A percentile compares a stretch with the other conserved stretches of the same genome.
phyloP scores from a whole-genome alignment of 2,113 vertebrate genomes.

The Lepisosteus osseus region DNA sequence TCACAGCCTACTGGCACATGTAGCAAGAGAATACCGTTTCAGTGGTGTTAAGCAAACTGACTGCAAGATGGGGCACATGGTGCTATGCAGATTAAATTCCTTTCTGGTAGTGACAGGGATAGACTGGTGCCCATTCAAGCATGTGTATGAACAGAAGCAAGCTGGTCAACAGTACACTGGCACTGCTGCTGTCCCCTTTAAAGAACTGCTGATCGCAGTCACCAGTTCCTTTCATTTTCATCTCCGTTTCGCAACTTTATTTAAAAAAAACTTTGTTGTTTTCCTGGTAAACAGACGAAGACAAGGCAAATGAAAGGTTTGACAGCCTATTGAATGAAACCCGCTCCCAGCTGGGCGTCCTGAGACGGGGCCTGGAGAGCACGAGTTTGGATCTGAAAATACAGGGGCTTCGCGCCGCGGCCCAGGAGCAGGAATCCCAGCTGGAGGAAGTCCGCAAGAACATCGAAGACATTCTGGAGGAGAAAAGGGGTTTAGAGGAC shows the following conservation, averaged over 20 bases:
- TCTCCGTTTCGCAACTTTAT: slow-evolving; percentile 12
- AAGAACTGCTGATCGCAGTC: no score
- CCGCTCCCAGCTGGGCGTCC: slow-evolving; percentile 54
- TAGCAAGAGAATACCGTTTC: no score
- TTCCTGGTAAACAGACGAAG: slow-evolving; percentile 50
- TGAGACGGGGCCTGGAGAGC: slow-evolving; percentile 60
- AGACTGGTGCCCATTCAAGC: no score
- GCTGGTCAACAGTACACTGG: no score
- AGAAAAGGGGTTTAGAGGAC: slow-evolving; percentile 82
- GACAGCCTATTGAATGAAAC: slow-evolving; percentile 65
- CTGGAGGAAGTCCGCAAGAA: slow-evolving; percentile 69
- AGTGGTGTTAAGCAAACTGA: no score
- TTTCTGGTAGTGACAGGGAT: no score
- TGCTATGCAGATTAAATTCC: no score
- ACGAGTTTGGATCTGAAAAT: slow-evolving; percentile 69
- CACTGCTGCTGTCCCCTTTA: no score
- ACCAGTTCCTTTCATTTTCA: neutral
- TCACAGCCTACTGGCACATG: no score
- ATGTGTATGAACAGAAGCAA: no score
- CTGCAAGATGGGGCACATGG: no score
- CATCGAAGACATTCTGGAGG: slow-evolving; percentile 73
- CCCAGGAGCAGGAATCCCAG: slow-evolving; percentile 62
- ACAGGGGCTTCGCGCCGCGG: slow-evolving; percentile 66
- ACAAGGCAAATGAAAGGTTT: slow-evolving; percentile 50
- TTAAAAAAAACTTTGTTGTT: neutral